These are phyloP conservation scores for Thalassarche chlororhynchos DNA, from an alignment of 2,113 vertebrate genomes.

Conservation along the genomic window DNA sequence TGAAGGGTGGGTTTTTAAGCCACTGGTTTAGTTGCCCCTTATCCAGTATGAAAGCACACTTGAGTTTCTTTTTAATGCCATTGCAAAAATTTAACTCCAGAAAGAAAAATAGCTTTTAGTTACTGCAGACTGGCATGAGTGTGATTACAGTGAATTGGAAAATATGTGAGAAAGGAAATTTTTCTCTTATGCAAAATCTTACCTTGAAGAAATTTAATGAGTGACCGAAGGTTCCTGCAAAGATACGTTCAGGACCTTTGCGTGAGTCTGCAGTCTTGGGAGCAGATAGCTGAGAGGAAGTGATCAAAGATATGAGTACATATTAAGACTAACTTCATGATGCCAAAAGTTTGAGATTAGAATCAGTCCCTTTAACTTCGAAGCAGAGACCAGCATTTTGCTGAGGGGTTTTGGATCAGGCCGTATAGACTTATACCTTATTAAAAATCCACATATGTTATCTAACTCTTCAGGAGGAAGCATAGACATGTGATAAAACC, in stretches of 20 bases:
- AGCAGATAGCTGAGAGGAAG: background rate
- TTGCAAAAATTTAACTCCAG: background rate
- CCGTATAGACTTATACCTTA: background rate
- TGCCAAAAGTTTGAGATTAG: background rate
- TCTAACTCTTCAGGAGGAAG: slow-evolving; percentile 17
- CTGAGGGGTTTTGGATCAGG: background rate
- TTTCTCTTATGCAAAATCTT: background rate
- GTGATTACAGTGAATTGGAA: background rate
- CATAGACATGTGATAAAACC: background rate
- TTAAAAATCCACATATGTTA: slow-evolving; percentile 13
- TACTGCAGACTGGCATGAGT: background rate
- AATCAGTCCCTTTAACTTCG: background rate
- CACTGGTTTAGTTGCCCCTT: background rate
- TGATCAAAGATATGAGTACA: background rate
- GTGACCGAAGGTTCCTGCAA: background rate
- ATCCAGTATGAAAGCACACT: background rate
- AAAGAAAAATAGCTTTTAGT: background rate
- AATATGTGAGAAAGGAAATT: background rate
- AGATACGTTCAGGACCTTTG: background rate
- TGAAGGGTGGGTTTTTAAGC: background rate
- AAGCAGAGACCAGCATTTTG: background rate
- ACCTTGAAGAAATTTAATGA: background rate
- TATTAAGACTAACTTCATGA: background rate
- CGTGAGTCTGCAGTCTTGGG: background rate
- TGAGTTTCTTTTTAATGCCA: background rate